A percentile compares a stretch with the other conserved stretches of the same genome.
Evolutionary conservation across 1,140 invertebrate species (phyloP).

Genomic region (Arion vulgaris): DNA sequence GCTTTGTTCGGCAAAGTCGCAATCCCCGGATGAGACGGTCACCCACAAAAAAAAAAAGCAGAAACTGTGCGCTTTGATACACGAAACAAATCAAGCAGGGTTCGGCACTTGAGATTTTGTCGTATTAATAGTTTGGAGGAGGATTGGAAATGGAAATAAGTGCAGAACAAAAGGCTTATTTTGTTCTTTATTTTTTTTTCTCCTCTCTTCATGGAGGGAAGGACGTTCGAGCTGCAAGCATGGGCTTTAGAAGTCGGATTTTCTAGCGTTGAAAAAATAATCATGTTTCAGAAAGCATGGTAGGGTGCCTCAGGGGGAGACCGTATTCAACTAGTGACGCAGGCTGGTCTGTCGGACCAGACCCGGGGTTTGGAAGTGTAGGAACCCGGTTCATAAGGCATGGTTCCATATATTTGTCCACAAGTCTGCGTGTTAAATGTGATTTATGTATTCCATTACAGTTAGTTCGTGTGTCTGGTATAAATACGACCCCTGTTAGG

Average conservation of each 20-base stretch:
- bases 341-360: not conserved
- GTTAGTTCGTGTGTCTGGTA: not conserved
- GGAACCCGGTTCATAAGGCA: not conserved
- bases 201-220: not conserved
- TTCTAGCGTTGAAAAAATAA: constrained; percentile 12
- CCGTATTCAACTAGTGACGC: constrained; percentile 5
- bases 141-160: constrained; percentile 10
- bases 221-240: not conserved
- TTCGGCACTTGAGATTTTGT: not conserved
- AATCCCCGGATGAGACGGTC: constrained; percentile 10
- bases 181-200: not conserved
- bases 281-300: not conserved
- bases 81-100: constrained; percentile 28
- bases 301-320: not conserved
- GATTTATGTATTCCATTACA: not conserved
- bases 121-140: not conserved
- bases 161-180: constrained; percentile 19
- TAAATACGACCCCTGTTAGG: not conserved
- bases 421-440: not conserved
- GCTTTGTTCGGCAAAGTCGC: constrained; percentile 23
- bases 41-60: constrained; percentile 18
- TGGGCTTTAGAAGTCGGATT: not conserved
- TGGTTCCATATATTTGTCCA: not conserved
- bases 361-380: not conserved
- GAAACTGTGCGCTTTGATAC: not conserved